Percentiles rank a stretch among this genome's conserved stretches.
These are phyloP conservation scores for Chloromyia formosa DNA, from an alignment of 2,888 invertebrate genomes.

Conservation along the genomic window DNA sequence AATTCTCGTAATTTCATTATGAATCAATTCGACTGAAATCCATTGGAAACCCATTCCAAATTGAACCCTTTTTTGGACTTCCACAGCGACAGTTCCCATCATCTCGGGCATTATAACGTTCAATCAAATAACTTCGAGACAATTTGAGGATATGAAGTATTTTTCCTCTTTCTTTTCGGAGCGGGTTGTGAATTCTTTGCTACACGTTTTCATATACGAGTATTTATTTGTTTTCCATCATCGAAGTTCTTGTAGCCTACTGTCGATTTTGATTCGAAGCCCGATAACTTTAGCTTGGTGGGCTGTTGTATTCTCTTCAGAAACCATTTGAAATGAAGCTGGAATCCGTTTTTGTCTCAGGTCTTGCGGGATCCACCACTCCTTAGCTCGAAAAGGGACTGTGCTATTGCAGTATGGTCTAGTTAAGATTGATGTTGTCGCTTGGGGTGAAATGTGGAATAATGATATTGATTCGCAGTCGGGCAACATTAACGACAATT, in stretches of 20 bases:
- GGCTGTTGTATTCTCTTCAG: background rate
- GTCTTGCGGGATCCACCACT: background rate
- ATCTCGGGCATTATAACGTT: background rate
- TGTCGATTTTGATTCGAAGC: background rate
- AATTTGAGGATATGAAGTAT: background rate
- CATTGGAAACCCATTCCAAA: background rate
- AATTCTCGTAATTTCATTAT: too few species aligned
- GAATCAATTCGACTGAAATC: too few species aligned
- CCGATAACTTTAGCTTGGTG: background rate
- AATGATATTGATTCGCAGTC: conserved; percentile 22
- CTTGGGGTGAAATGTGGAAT: conserved; percentile 18
- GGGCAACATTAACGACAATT: conserved; percentile 26
- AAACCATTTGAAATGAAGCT: background rate
- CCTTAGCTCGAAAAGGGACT: background rate
- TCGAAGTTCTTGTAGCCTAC: background rate
- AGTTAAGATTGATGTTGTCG: conserved; percentile 19
- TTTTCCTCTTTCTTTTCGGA: background rate
- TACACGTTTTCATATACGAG: background rate
- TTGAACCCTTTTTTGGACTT: background rate
- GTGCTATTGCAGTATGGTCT: background rate
- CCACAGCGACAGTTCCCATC: background rate
- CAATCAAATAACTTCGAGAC: background rate
- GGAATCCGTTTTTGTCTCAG: background rate
- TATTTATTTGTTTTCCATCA: conserved; percentile 3
- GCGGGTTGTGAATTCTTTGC: background rate